phyloP scores from a whole-genome alignment of 2,113 vertebrate genomes.

The Hyla sarda region DNA sequence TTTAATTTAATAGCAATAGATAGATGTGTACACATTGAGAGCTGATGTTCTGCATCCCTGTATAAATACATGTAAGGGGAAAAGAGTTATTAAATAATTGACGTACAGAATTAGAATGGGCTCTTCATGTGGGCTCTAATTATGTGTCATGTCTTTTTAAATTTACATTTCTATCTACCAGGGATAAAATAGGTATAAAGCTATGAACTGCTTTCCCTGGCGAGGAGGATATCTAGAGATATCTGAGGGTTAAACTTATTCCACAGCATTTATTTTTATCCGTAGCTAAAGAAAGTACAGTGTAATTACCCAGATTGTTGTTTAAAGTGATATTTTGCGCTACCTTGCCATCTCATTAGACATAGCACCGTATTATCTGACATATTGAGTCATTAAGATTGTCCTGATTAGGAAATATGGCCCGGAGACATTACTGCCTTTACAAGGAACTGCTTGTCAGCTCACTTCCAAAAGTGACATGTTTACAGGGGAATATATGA shows the following conservation, averaged over 20 bases:
- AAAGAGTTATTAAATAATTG: too few relatives aligned
- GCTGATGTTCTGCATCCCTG: too few relatives aligned
- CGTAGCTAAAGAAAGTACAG: slow-evolving; percentile 18
- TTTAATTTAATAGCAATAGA: too few relatives aligned
- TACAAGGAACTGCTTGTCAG: not conserved
- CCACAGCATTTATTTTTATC: slow-evolving; percentile 35
- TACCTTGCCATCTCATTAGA: slow-evolving; percentile 46
- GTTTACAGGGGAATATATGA: slow-evolving; percentile 32
- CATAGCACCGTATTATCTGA: slow-evolving; percentile 33
- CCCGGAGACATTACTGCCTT: slow-evolving; percentile 32
- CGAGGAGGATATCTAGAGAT: not conserved
- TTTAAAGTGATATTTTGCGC: slow-evolving; percentile 26
- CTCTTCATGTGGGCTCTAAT: not conserved
- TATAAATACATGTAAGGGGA: too few relatives aligned
- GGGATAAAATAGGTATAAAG: not conserved
- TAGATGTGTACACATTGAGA: too few relatives aligned
- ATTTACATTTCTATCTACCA: not conserved
- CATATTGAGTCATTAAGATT: slow-evolving; percentile 44
- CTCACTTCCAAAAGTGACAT: slow-evolving; percentile 11
- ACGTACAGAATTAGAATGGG: too few relatives aligned
- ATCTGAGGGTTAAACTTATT: slow-evolving; percentile 22
- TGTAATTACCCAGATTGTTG: slow-evolving; percentile 41
- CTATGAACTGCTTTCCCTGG: not conserved
- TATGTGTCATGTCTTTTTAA: not conserved
- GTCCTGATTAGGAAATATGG: slow-evolving; percentile 50